Evolutionary conservation across 2,797 vertebrate genomes (phyloP).

Genomic region (Hoplostethus mediterraneus): DNA sequence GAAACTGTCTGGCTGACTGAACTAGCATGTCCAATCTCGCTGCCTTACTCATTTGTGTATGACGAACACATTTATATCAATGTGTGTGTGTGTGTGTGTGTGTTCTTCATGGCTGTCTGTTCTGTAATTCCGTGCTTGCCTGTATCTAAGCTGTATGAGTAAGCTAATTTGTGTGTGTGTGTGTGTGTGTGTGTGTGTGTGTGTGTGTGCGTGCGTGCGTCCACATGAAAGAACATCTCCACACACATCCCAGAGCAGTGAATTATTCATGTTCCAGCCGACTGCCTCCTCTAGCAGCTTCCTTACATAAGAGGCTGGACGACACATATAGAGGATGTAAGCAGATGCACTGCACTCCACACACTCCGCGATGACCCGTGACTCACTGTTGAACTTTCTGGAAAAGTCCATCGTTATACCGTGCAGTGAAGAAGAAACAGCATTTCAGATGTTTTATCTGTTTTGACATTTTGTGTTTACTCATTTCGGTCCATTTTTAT

Average conservation of each 20-base stretch:
- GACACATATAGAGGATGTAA: constrained; percentile 33
- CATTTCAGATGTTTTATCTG: constrained; percentile 7
- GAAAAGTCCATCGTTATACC: too few relatives aligned
- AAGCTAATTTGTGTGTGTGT: background rate
- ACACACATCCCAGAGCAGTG: constrained; percentile 35
- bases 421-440: background rate
- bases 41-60: background rate
- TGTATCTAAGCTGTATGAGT: background rate
- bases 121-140: background rate
- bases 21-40: constrained; percentile 36
- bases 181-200: constrained; percentile 6
- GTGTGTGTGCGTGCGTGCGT: background rate
- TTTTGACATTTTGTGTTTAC: constrained; percentile 23
- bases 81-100: background rate
- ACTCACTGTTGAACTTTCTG: too few relatives aligned
- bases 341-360: constrained; percentile 12
- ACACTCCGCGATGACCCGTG: too few relatives aligned
- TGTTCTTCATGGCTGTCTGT: constrained; percentile 2
- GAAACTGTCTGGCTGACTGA: constrained; percentile 38
- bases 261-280: constrained; percentile 77
- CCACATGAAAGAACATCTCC: constrained; percentile 39
- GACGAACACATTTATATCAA: background rate
- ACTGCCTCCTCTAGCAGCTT: constrained; percentile 47
- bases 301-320: constrained; percentile 49
- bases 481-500: background rate